Percentiles rank a stretch among this genome's conserved stretches.
These are phyloP conservation scores for Athalia cordata DNA, from an alignment of 2,888 invertebrate genomes.

Conservation along the genomic window DNA sequence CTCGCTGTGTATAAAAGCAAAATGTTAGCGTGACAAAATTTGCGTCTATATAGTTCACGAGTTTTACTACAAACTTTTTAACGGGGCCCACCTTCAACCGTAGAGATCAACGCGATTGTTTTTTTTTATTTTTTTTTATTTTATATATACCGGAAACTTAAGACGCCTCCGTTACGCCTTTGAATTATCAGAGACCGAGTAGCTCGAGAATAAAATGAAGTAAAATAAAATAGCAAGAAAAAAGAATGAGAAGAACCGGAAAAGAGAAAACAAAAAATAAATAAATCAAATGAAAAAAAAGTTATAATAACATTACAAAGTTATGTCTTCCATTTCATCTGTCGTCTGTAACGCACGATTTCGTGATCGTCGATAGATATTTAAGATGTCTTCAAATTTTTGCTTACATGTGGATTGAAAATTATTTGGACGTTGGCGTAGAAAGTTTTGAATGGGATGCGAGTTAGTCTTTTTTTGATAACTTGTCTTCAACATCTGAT, in stretches of 20 bases:
- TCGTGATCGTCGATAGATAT: slow-evolving; percentile 12
- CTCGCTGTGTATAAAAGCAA: slow-evolving; percentile 4
- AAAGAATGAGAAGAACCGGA: neutral
- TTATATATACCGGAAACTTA: slow-evolving; percentile 15
- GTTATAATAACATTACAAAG: neutral
- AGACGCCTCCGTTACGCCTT: slow-evolving; percentile 15
- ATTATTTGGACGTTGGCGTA: slow-evolving; percentile 15
- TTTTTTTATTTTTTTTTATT: too few species aligned
- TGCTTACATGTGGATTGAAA: neutral
- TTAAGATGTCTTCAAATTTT: neutral
- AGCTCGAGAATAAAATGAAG: neutral
- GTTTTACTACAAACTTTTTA: neutral
- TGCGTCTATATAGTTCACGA: slow-evolving; percentile 28
- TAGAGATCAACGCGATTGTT: slow-evolving; percentile 9
- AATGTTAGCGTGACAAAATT: slow-evolving; percentile 41
- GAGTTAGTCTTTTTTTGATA: neutral
- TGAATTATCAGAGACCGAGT: neutral
- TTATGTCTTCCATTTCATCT: neutral
- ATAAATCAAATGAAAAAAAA: neutral
- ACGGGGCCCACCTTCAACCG: neutral
- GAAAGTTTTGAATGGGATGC: slow-evolving; percentile 6
- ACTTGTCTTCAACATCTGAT: slow-evolving; percentile 9
- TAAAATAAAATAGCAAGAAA: too few species aligned
- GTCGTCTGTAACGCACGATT: neutral
- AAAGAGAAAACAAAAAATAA: neutral